Evolutionary conservation across 2,113 vertebrate species (phyloP), one percentile per base, ranked within the genome.

Genomic region (Apeltes quadracus): DNA sequence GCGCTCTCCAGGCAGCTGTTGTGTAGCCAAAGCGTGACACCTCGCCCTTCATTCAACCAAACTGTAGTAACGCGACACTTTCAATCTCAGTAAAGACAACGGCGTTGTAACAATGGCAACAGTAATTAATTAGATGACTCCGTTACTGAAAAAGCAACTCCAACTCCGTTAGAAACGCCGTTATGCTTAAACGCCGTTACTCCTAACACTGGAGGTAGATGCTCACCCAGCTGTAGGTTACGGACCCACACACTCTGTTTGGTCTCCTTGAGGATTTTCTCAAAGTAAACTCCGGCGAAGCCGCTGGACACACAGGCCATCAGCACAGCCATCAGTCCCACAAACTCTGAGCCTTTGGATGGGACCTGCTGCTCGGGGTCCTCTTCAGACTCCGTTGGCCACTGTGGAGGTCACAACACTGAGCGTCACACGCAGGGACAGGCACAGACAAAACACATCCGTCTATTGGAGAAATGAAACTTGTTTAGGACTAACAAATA

Each of bases 271-370:
- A 99, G 94, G 77, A 99, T 98, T 87, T 97, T 99, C 91, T 99
- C 98, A 91, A 99, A 99, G 92, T 98, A 99, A 86, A 99, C 97
- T 0, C 98, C 98, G 39, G 97, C 97, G 71, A 99, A 99, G 73
- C 97, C 98, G 73, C 97, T 99, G 77, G 97, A 99, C 84, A 97
- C 92, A 71, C 97, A 99, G 0, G 98, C 97, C 66, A 92, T 94
- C 72, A 99, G 93, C 86, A 99, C 97, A 0, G 98, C 95, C 44
- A 96, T 87, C 83, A 99, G 81, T 2, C 97, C 97, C 55, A 96
- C 94, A 71, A 99, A 93, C 51, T 95, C 96, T 0, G 95, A 96
- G 72, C 96, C 91, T 7, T 94, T 88, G 5, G 95, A 93, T 66
- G 93, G 89, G 50, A 94, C 84, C 89, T 95, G 94, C 46, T 94